Evolutionary conservation across 2,888 invertebrate species (phyloP), one percentile per base, ranked within the genome.

Genomic region (Amorpha juglandis): DNA sequence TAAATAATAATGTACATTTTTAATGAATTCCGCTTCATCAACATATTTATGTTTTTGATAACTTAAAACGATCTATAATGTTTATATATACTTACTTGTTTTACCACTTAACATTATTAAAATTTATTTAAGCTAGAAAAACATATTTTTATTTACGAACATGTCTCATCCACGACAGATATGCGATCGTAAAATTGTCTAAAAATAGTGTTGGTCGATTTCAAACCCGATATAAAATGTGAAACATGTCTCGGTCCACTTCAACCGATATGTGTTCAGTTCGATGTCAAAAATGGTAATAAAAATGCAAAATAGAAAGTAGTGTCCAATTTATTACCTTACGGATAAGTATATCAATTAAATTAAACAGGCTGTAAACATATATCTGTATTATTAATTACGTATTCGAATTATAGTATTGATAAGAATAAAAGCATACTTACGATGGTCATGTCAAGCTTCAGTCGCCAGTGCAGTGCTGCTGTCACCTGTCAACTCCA

Each of bases 311-410:
- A 58, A 58, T 42, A 58, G 58, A 58, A 58, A 58, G 58, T 58
- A 42, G 58, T 42, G 58, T 38, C 42, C 58, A 42, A 58, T 42
- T 51, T 53, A 64, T 69, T 9, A 12, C 48, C 55, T 63, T 55
- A 63, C 45, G 63, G 45, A 48, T 11, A 19, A n/a, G 19, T 48
- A n/a, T 58, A 58, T 19, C 6, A 42, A 19, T 42, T 58, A 42
- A 42, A 42, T 42, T 6, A 58, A 58, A 58, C 6, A 19, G 19
- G 6, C 16, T 16, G 19, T 58, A 11, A 58, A 58, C 9, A 42
- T 58, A 42, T 58, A 42, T 58, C 58, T 38, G 38, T 42, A 19
- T 11, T 42, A 38, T 58, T 38, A 42, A 58, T 42, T 12, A 7
- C 9, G 6, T 35, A 9, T 35, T 33, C 4, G 27, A 27, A 27